Evolutionary conservation across 92 coral and sea anemone genomes (phyloP), one percentile per base, ranked within the genome.

Genomic region (Meandrina meandrites): DNA sequence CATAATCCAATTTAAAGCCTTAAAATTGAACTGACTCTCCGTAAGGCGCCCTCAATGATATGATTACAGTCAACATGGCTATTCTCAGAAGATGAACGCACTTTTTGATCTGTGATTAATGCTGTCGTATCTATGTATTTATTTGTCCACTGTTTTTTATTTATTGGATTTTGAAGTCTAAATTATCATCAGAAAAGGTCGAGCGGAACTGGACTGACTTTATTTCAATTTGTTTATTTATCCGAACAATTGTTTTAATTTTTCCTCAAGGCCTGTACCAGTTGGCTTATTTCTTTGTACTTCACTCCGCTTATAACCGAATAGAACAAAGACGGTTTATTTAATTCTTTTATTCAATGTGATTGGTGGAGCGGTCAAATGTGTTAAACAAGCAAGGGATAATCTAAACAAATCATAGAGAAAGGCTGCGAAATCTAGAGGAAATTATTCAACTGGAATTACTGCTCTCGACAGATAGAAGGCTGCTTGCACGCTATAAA

Each of bases 341-440:
- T 81, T 37, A 64, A 47, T 36, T 48, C 24, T 69, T 10, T 35
- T 32, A 71, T 72, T 54, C 71, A n/a, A 30, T 42, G 18, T 85
- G 77, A 78, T 85, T 85, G 88, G 88, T 47, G 42, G 28, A 47
- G 54, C 7, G 82, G 76, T 77, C 82, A 42, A 58, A 77, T 34
- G 76, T 62, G 67, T 24, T 76, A 85, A 85, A 78, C 75, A 76
- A 77, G 76, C 75, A 45, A 64, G 76, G 40, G 76, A 76, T 85
- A 58, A 62, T 85, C 75, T 68, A 62, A 76, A 85, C 76, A 60
- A 60, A 84, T 75, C 62, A 70, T 3, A 45, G 7, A 82, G 75
- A 71, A 71, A 71, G 79, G 21, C 72, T 27, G 45, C 21, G 24
- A 81, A 67, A 67, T 68, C 42, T 16, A 30, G 85, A 64, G 45